phyloP scores from a whole-genome alignment of 2,113 vertebrate species.

The Lathamus discolor region DNA sequence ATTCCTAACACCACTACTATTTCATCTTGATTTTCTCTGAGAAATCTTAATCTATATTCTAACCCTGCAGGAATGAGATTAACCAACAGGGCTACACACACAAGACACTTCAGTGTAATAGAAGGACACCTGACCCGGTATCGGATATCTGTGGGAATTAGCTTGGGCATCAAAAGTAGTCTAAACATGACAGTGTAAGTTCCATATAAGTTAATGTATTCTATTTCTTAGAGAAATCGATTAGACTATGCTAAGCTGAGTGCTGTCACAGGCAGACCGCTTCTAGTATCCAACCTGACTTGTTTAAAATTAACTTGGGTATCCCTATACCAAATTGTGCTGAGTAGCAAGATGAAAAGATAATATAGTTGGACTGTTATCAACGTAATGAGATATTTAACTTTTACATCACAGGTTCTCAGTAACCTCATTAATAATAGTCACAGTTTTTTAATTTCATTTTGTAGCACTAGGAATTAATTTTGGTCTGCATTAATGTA shows the following conservation, averaged over 20 bases:
- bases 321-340: conserved; percentile 36
- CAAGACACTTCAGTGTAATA: neutral
- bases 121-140: neutral
- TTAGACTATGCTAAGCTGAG: conserved; percentile 3
- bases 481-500: neutral
- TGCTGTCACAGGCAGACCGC: neutral
- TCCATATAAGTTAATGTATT: conserved; percentile 13
- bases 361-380: conserved; percentile 10
- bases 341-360: conserved; percentile 1
- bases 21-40: neutral
- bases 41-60: neutral
- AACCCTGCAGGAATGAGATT: neutral
- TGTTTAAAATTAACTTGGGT: conserved; percentile 34
- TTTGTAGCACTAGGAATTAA: conserved; percentile 38
- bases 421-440: conserved; percentile 28
- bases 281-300: neutral
- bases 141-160: conserved; percentile 17
- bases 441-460: neutral
- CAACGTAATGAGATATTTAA: conserved; percentile 18
- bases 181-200: conserved; percentile 19
- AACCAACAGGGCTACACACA: neutral
- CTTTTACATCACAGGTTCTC: conserved; percentile 21
- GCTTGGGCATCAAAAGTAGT: neutral
- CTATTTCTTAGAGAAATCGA: conserved; percentile 26
- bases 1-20: neutral